These are phyloP conservation scores for Etheostoma spectabile DNA, from an alignment of 2,113 vertebrate genomes.

Conservation along the genomic window DNA sequence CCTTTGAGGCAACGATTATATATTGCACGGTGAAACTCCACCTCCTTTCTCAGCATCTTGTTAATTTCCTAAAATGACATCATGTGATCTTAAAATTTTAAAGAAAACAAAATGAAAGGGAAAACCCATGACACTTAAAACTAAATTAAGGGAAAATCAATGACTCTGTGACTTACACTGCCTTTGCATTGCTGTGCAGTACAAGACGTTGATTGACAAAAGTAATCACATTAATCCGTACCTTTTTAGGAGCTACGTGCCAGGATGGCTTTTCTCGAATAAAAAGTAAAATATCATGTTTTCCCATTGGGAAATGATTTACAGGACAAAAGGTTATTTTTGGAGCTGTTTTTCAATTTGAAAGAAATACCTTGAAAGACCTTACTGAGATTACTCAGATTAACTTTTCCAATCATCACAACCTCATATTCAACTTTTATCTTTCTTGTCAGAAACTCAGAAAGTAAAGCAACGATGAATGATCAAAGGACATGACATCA, in stretches of 20 bases:
- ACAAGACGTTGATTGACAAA: neutral
- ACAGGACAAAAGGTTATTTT: neutral
- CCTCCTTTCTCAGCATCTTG: rapidly evolving
- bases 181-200: neutral
- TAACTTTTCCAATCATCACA: conserved; percentile 1
- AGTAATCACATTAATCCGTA: neutral
- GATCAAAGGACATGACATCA: conserved; percentile 9
- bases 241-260: rapidly evolving
- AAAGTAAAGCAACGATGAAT: neutral
- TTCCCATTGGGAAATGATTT: neutral
- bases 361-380: neutral
- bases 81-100: neutral
- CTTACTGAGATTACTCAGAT: neutral
- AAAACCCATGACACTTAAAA: too few species aligned
- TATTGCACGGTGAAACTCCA: conserved; percentile 17
- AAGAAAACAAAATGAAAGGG: neutral
- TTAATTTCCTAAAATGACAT: rapidly evolving
- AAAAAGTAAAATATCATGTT: rapidly evolving
- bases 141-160: neutral
- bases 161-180: neutral
- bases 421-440: conserved; percentile 2
- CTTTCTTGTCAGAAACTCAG: neutral
- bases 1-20: conserved; percentile 10
- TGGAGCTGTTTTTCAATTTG: neutral
- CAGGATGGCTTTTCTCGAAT: rapidly evolving